Evolutionary conservation across 2,888 invertebrate genomes (phyloP).

Genomic region (Tanypteryx hageni): DNA sequence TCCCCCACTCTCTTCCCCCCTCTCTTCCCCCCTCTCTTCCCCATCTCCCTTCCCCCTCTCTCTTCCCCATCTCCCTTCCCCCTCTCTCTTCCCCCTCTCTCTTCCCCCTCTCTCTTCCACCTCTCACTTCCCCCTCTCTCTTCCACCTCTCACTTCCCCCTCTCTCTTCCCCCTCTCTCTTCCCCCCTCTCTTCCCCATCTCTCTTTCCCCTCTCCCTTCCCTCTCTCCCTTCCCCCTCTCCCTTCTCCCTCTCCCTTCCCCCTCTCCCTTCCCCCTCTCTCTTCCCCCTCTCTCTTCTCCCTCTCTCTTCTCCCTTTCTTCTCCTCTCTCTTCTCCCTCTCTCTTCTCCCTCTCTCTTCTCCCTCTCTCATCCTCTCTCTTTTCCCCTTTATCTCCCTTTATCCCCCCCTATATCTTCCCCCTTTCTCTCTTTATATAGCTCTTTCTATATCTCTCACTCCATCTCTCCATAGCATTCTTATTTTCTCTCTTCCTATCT

Average conservation of each 20-base stretch:
- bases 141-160: neutral
- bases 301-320: neutral
- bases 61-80: too few species aligned
- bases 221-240: neutral
- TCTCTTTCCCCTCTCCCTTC: neutral
- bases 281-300: neutral
- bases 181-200: neutral
- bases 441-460: too few species aligned
- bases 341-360: too few species aligned
- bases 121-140: neutral
- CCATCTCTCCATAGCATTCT: too few species aligned
- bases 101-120: neutral
- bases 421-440: too few species aligned
- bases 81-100: neutral
- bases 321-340: neutral
- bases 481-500: neutral
- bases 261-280: neutral
- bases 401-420: too few species aligned
- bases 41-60: too few species aligned
- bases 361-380: too few species aligned
- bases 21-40: too few species aligned
- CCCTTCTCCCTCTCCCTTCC: neutral
- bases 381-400: too few species aligned
- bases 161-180: neutral
- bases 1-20: too few species aligned